Evolutionary conservation across 2,113 vertebrate species (phyloP), one percentile per base, ranked within the genome.

Genomic region (Ciconia maguari): DNA sequence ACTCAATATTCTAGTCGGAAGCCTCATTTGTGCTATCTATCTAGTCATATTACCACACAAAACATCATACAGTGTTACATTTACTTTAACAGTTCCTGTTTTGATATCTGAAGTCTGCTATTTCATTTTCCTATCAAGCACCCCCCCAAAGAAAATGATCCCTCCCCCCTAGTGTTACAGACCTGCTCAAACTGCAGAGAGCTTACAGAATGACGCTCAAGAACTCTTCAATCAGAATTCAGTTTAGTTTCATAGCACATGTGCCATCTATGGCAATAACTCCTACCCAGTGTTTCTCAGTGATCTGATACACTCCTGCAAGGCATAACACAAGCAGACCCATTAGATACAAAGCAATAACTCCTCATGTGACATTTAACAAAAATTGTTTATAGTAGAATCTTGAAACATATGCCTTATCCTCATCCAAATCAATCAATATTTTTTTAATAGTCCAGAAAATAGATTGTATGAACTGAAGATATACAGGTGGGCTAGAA

Each of bases 91-190:
- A 27, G 25, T 64, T 57, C 27, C 15, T 84, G 22, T 24, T 91
- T 69, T 88, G 49, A 14, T 58, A 19, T n/a, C 32, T 74, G 16
- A 91, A 78, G 9, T 27, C 15, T 55, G 10, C 13, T 69, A 41
- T 46, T 87, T 65, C 70, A 66, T 32, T 64, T 69, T 55, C 19
- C 16, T 46, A 7, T n/a, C 10, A 62, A 55, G 14, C 22, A n/a
- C 6, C 2, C 8, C 3, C 5, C 4, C 20, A 66, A 77, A 65
- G 30, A 46, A 78, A 46, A 29, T 9, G 71, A 27, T 41, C 4
- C 20, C 6, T 20, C 2, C 2, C 30, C 5, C 2, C 3, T 13
- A 26, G 5, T 34, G 11, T 51, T 49, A 42, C 8, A 36, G 19
- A n/a, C 10, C 10, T 72, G 36, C 41, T 74, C 16, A 61, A n/a